phyloP scores from a whole-genome alignment of 2,888 invertebrate species.

The Agrochola lota region DNA sequence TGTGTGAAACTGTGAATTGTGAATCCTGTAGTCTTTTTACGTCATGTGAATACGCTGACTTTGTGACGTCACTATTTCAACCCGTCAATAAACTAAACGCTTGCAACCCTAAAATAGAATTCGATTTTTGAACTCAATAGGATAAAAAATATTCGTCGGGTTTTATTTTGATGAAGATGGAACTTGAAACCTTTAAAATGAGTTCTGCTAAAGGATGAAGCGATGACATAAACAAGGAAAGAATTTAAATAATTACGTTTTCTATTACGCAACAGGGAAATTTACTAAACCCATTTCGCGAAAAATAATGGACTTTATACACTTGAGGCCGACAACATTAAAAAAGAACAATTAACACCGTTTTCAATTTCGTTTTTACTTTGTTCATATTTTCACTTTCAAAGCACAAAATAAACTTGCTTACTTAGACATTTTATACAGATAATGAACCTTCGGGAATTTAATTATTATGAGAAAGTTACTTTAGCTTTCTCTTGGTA shows the following conservation, averaged over 20 bases:
- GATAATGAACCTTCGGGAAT: constrained; percentile 42
- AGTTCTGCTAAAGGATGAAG: constrained; percentile 13
- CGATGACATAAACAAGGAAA: constrained; percentile 27
- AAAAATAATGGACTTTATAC: constrained; percentile 46
- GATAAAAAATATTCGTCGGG: neutral
- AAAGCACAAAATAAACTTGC: constrained; percentile 42
- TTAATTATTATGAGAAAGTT: constrained; percentile 56
- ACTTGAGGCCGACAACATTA: constrained; percentile 43
- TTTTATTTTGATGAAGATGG: neutral
- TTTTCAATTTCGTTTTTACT: constrained; percentile 43
- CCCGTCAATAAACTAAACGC: constrained; percentile 1
- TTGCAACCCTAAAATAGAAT: constrained; percentile 3
- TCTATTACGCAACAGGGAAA: constrained; percentile 34
- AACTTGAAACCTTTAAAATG: constrained; percentile 6
- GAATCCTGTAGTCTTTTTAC: neutral
- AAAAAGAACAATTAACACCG: constrained; percentile 49
- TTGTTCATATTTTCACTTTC: constrained; percentile 42
- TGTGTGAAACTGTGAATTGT: neutral
- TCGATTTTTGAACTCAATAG: constrained; percentile 20
- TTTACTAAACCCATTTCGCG: constrained; percentile 39
- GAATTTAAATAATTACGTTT: constrained; percentile 52
- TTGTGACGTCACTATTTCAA: neutral
- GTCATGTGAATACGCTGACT: constrained; percentile 4
- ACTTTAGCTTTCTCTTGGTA: constrained; percentile 28
- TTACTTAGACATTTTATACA: constrained; percentile 36